Evolutionary conservation across 1,140 invertebrate genomes (phyloP), one percentile per base, ranked within the genome.

Genomic region (Atopsyche davidsoni): DNA sequence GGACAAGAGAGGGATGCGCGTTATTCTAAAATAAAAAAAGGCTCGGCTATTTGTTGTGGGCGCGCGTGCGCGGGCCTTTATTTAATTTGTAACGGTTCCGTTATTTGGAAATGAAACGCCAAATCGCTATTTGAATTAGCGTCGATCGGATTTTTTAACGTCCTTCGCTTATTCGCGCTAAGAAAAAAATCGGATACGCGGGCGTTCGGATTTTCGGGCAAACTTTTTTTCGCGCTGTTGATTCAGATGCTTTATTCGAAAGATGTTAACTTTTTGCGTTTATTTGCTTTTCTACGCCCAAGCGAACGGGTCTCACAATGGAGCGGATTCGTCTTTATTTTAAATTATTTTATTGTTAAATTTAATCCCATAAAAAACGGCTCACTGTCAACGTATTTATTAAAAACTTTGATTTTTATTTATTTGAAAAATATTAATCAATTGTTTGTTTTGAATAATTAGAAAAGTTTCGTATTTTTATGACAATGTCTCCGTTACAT

Each of bases 61-160:
- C 47, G 43, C 43, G 47, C 47, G 47, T 50, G 47, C 39, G 39
- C 39, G 39, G 17, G 40, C n/a, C 19, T 43, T 48, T 50, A 50
- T 42, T 50, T 42, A 42, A 50, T 49, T 49, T 42, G 46, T 21
- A 40, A 39, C 46, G 46, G 35, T 39, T 36, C 4, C 46, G 28
- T 48, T 40, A 48, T 48, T 48, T 25, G 46, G 22, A 48, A 48
- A 48, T 32, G 46, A 28, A n/a, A 28, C 6, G 24, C 24, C 6
- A 28, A 28, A 28, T 28, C 24, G 24, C n/a, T 28, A 28, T 28
- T 28, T n/a, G 24, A 28, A 28, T 28, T 28, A 28, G 24, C n/a
- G 6, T 6, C 6, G 35, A 46, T 46, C 45, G 45, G 32, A 38
- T 46, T 46, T 46, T 46, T 23, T 36, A 4, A 16, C 14, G 22